A percentile compares a stretch with the other conserved stretches of the same genome.
These are phyloP conservation scores for Ganaspis brasiliensis DNA, from an alignment of 2,888 invertebrate genomes.

Conservation along the genomic window DNA sequence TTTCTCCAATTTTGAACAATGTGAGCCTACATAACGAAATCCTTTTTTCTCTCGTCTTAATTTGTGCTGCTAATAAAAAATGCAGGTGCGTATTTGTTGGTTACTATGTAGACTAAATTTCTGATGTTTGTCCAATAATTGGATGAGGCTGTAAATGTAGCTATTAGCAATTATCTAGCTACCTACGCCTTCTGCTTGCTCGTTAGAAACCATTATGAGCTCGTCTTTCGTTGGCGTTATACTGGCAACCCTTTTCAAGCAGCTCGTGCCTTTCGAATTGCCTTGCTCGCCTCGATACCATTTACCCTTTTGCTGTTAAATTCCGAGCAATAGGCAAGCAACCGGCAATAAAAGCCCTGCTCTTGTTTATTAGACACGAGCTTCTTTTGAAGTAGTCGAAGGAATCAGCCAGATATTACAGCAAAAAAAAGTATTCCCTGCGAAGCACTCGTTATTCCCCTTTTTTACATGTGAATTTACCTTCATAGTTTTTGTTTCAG, in stretches of 20 bases:
- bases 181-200: conserved; percentile 67
- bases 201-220: conserved; percentile 67
- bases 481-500: not conserved
- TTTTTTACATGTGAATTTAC: conserved; percentile 21
- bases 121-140: conserved; percentile 75
- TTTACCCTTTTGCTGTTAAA: conserved; percentile 57
- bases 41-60: too few species aligned
- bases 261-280: conserved; percentile 48
- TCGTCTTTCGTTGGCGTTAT: conserved; percentile 54
- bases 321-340: conserved; percentile 49
- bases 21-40: not conserved
- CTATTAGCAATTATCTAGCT: conserved; percentile 70
- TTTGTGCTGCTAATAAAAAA: too few species aligned
- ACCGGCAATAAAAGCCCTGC: conserved; percentile 30
- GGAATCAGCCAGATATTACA: conserved; percentile 18
- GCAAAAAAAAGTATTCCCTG: conserved; percentile 6
- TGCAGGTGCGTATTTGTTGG: not conserved
- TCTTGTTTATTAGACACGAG: conserved; percentile 34
- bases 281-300: conserved; percentile 54
- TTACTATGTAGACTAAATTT: conserved; percentile 38
- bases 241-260: conserved; percentile 49
- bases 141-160: conserved; percentile 76
- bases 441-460: conserved; percentile 17
- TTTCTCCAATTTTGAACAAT: not conserved
- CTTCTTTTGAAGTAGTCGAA: conserved; percentile 22